Percentiles rank a stretch among this genome's conserved stretches.
These are phyloP conservation scores for Hoplias malabaricus DNA, from an alignment of 2,113 vertebrate species.

Conservation along the genomic window DNA sequence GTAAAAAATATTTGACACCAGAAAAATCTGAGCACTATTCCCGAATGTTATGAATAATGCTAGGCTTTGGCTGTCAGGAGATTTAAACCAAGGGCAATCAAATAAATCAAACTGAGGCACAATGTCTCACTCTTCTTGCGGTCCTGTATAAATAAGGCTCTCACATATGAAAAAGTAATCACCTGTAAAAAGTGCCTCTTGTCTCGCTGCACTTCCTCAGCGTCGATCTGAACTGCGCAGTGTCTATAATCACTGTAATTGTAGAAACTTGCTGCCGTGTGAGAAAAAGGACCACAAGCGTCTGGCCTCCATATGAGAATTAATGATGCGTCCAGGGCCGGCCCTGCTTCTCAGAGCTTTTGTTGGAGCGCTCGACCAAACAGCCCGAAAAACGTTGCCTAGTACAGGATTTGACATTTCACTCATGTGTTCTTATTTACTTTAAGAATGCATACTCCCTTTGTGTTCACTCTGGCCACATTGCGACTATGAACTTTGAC, in stretches of 20 bases:
- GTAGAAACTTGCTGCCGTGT: slow-evolving; percentile 42
- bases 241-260: slow-evolving; percentile 49
- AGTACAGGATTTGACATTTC: slow-evolving; percentile 24
- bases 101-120: slow-evolving; percentile 42
- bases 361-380: slow-evolving; percentile 45
- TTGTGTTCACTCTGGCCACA: slow-evolving; percentile 20
- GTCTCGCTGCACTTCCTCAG: slow-evolving; percentile 34
- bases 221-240: slow-evolving; percentile 27
- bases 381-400: slow-evolving; percentile 40
- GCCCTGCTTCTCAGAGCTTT: slow-evolving; percentile 47
- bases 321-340: slow-evolving; percentile 52
- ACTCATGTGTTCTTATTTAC: slow-evolving; percentile 10
- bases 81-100: slow-evolving; percentile 20
- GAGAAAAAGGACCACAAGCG: slow-evolving; percentile 30
- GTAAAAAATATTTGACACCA: background rate
- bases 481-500: background rate
- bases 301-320: slow-evolving; percentile 59
- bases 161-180: slow-evolving; percentile 51
- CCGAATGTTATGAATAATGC: slow-evolving; percentile 36
- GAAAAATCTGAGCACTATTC: background rate
- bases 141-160: slow-evolving; percentile 41
- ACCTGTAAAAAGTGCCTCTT: slow-evolving; percentile 40
- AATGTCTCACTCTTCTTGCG: slow-evolving; percentile 43
- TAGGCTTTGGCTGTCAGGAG: slow-evolving; percentile 33
- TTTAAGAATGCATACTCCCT: background rate